These are phyloP conservation scores for Tychaedon coryphoeus DNA, from an alignment of 2,113 vertebrate species.

Conservation along the genomic window DNA sequence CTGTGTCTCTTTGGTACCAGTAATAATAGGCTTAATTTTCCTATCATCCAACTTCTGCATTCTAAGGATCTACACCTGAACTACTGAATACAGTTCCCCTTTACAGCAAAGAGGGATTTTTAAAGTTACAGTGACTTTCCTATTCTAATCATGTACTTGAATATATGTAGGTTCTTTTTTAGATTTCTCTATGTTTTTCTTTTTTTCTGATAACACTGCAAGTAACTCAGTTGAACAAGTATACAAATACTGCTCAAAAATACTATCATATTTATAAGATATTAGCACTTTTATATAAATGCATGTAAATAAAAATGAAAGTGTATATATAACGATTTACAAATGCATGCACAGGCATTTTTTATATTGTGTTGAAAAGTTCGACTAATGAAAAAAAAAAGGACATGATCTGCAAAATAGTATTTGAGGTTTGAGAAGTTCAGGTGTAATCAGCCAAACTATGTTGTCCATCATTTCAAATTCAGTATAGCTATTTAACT, in stretches of 20 bases:
- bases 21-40: neutral
- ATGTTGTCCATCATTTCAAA: neutral
- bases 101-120: neutral
- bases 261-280: neutral
- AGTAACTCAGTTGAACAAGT: neutral
- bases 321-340: neutral
- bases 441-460: neutral
- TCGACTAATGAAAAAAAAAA: neutral
- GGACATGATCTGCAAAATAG: accelerated
- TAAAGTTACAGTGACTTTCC: neutral
- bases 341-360: neutral
- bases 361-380: neutral
- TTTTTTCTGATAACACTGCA: neutral
- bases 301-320: neutral
- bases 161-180: neutral
- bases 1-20: neutral
- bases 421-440: neutral
- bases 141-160: neutral
- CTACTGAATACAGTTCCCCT: neutral
- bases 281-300: neutral
- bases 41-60: neutral
- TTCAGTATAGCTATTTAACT: neutral
- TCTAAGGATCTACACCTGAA: neutral
- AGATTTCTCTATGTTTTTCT: neutral
- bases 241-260: neutral